phyloP scores from a whole-genome alignment of 2,797 vertebrate genomes.

The Trachops cirrhosus region DNA sequence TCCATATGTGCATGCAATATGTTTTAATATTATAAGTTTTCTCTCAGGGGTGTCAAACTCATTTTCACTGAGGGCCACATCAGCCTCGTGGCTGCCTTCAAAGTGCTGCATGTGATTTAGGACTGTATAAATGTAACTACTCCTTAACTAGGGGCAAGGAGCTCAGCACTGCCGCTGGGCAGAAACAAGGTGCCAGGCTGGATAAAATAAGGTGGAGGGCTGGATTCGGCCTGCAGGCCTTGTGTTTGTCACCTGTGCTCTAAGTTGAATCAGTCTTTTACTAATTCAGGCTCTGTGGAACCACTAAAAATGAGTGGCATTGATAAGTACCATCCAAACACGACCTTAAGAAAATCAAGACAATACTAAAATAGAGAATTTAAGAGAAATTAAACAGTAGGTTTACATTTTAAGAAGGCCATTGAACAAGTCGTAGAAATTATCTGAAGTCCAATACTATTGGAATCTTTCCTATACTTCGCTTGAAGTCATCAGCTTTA shows the following conservation, averaged over 20 bases:
- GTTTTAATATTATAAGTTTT: neutral
- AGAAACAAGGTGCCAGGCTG: no score
- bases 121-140: no score
- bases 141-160: no score
- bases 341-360: slow-evolving; percentile 33
- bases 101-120: no score
- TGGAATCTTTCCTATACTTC: neutral
- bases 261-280: slow-evolving; percentile 20
- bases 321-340: neutral
- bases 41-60: no score
- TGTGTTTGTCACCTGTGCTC: neutral
- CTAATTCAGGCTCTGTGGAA: neutral
- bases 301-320: neutral
- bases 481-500: neutral
- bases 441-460: neutral
- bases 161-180: rapidly evolving
- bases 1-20: neutral
- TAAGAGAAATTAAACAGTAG: neutral
- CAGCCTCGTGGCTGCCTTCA: neutral
- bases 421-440: neutral
- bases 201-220: no score
- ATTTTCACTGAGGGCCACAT: no score
- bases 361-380: neutral
- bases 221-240: no score
- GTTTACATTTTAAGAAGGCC: slow-evolving; percentile 10